phyloP scores from a whole-genome alignment of 2,113 vertebrate species.

The Salminus brasiliensis region DNA sequence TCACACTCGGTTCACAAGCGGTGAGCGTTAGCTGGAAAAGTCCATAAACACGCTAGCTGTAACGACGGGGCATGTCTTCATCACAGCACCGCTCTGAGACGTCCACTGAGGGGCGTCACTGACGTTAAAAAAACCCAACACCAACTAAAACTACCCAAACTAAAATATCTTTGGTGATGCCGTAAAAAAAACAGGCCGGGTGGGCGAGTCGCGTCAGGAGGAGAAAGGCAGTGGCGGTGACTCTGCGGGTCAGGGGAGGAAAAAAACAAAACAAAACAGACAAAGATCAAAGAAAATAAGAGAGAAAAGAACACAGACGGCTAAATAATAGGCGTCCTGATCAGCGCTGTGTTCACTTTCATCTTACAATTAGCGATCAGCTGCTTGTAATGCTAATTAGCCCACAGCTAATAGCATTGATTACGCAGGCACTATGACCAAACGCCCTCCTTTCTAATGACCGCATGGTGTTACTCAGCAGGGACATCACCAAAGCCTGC shows the following conservation, averaged over 20 bases:
- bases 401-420: not conserved
- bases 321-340: not conserved
- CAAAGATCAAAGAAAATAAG: not conserved
- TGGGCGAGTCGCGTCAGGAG: not conserved
- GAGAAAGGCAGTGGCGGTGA: not conserved
- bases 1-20: not conserved
- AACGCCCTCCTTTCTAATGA: not conserved
- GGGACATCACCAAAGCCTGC: not conserved
- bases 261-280: not conserved
- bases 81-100: not conserved
- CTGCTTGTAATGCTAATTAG: not conserved
- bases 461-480: too few species aligned
- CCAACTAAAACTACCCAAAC: not conserved
- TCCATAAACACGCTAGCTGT: not conserved
- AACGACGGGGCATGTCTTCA: not conserved
- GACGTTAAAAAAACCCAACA: not conserved
- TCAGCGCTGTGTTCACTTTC: not conserved
- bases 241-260: not conserved
- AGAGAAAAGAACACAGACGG: not conserved
- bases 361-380: not conserved
- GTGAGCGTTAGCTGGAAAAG: not conserved
- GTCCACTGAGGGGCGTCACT: not conserved
- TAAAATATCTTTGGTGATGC: constrained; percentile 20
- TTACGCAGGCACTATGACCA: not conserved
- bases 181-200: constrained; percentile 13